Evolutionary conservation across 1,140 invertebrate genomes (phyloP), one percentile per base, ranked within the genome.

Genomic region (Riptortus pedestris): DNA sequence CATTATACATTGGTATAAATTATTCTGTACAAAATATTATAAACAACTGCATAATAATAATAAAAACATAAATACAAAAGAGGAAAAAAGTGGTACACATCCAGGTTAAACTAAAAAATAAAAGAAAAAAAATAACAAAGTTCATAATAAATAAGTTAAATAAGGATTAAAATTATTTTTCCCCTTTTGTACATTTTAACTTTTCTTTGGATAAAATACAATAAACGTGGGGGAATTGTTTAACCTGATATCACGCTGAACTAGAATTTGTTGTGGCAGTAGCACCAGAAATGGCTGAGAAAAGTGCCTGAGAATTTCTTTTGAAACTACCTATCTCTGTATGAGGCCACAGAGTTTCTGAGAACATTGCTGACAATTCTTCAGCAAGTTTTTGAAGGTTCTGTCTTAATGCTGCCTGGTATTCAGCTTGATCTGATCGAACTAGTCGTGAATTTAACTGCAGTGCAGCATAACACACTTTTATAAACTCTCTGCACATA

Each of bases 391-490:
- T 91, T 68, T 87, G 85, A 76, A 90, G 94, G 73, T 93, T 94
- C 31, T 84, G 77, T 69, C 86, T 83, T 7, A 95, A 74, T 0
- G 86, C 87, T 71, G 90, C 86, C 72, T 96, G 93, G 71, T 96
- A 96, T 69, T 93, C 87, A 26, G 85, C 80, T 72, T 94, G 91
- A 75, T 95, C 91, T 4, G 83, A 81, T 38, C 82, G 82, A 67
- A 95, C 91, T 55, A 95, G 77, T 69, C 86, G 86, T 20, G 84
- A 86, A 76, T 95, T 95, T 58, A 94, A 79, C 73, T 93, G 88
- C 28, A 95, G 73, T 0, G 91, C 91, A 26, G 85, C 85, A 69
- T 90, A 86, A 73, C 90, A 95, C 51, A 93, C 84, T 67, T 86
- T 83, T 33, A 93, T 81, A 77, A 96, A 95, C 70, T 93, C 87